A percentile compares a stretch with the other conserved stretches of the same genome.
phyloP scores from a whole-genome alignment of 2,797 vertebrate species.

The Myotis findleyi region DNA sequence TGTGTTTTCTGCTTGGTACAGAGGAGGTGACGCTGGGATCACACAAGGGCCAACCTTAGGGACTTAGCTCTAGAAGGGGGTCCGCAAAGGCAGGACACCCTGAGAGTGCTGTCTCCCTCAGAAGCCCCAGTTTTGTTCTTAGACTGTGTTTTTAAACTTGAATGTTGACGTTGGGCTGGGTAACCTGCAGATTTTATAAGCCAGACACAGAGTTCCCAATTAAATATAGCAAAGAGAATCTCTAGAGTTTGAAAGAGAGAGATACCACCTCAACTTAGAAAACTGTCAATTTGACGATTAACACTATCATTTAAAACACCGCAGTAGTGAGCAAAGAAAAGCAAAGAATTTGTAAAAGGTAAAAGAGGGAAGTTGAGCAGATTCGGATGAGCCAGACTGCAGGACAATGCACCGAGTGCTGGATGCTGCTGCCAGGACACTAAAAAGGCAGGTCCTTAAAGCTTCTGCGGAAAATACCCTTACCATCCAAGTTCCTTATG shows the following conservation, averaged over 20 bases:
- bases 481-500: not conserved
- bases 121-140: conserved; percentile 4
- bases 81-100: not conserved
- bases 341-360: not conserved
- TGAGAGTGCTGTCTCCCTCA: not conserved
- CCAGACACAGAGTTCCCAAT: not conserved
- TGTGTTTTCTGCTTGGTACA: not conserved
- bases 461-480: not conserved
- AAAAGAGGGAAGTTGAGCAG: not conserved
- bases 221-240: conserved; percentile 40
- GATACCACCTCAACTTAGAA: not conserved
- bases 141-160: not conserved
- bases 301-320: not conserved
- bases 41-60: not conserved
- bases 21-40: not conserved
- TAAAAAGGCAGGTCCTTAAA: conserved; percentile 7
- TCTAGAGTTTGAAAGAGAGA: conserved; percentile 49
- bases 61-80: not conserved
- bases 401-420: not conserved
- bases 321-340: not conserved
- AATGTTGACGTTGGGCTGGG: not conserved
- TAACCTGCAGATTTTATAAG: not conserved
- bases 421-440: not conserved
- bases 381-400: not conserved
- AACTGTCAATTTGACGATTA: not conserved